Base-by-base conservation (phyloP, 2,113 vertebrate species). In the Hippocampus zosterae region DNA sequence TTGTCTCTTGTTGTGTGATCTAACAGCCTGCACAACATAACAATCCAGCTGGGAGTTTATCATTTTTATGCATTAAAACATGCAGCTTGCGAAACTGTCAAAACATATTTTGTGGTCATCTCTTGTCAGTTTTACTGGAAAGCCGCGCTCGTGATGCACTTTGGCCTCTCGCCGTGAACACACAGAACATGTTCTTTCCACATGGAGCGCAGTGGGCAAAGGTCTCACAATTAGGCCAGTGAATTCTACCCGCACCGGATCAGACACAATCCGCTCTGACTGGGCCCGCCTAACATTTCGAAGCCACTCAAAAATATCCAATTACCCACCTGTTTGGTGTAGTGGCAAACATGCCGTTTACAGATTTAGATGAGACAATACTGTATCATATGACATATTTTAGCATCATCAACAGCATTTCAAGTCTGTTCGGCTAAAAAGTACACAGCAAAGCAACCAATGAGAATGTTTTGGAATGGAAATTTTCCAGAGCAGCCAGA, bases 221-320 rank as follows among this genome's bases (percentile, higher is more conserved):
- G 76, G 79, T 79, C 77, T 73, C 65, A 25, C 12, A 82, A 87
- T 71, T 81, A 65, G 89, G 84, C 63, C 87, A 87, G 68, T 71
- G 16, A 69, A 80, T 81, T 70, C 53, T 25, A 59, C 65, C 67
- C 33, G 70, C 63, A 68, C 62, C 37, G 70, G 64, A 55, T 67
- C 60, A 40, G 44, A 67, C 42, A 27, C 11, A 64, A 40, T 62
- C 19, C 33, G 33, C 37, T 33, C n/a, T 3, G 5, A 57, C 13
- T 42, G 33, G 18, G 33, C 60, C 25, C 37, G n/a, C 57, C 57
- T 33, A 18, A 33, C 57, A 60, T 33, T 33, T 8, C 3, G 57
- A 29, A 60, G 57, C 57, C 25, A 23, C 40, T 64, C 40, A 44
- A 64, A 64, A 41, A 63, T 41, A 42, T 15, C 10, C 33, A 63